Base-by-base conservation (phyloP, 2,888 invertebrate genomes). In the Agonum fuliginosum region DNA sequence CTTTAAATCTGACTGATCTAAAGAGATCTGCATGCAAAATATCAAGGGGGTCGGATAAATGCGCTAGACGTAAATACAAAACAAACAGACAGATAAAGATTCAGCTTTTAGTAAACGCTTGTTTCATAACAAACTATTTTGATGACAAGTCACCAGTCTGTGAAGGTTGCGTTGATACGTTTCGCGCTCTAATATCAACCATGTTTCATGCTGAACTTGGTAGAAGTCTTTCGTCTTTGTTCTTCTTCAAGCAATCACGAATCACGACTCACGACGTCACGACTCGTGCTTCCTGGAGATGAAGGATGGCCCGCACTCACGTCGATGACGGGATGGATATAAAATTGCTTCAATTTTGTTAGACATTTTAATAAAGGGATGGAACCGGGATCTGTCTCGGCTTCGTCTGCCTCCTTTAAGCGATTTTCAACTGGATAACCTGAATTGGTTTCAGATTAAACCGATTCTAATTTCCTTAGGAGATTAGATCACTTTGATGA, bases 141-240 rank as follows among this genome's bases (percentile, higher is more conserved):
- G n/a, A n/a, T n/a, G n/a, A n/a, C n/a, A n/a, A n/a, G n/a, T n/a
- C n/a, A n/a, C n/a, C n/a, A n/a, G n/a, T n/a, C 75, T 20, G 51
- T 6, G 10, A n/a, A n/a, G 30, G 71, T 17, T 71, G 30, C 27
- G 24, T 27, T 73, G 73, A 73, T 73, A 58, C 73, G 73, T 58
- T 58, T 58, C 58, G 20, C 58, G 24, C 69, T 73, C 58, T 58
- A 73, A 73, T 73, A 46, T 73, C 73, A 70, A 27, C 43, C 69
- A 43, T 70, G 69, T 24, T 41, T 24, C 19, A 17, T 12, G 48
- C 3, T 34, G 17, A 6, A 12, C 12, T 2, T 24, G 24, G 48
- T 8, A 14, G 34, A 34, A 34, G 34, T 24, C 22, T 22, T 8
- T 8, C 14, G 14, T 46, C 46, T 46, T 12, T 1, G 46, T 2